Conservation (phyloP, 2,888 invertebrate genomes). For the Dinocampus coccinellae region DNA sequence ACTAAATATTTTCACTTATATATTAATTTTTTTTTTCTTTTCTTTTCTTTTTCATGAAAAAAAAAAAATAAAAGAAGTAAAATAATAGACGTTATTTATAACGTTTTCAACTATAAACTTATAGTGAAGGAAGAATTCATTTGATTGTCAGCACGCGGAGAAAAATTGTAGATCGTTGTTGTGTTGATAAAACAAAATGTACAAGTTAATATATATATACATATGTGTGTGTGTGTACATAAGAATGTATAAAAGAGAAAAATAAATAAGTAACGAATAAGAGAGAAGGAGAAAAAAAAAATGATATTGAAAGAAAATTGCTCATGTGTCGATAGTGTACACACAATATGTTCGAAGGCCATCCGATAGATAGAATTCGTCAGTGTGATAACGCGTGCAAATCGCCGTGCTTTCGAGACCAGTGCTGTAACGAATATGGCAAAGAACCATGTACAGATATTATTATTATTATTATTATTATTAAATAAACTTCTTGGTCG, state of each 20-base stretch:
- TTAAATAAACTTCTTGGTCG: no score
- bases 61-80: neutral
- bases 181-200: neutral
- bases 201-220: neutral
- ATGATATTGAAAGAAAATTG: neutral
- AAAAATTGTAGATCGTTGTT: neutral
- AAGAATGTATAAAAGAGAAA: neutral
- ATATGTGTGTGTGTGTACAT: neutral
- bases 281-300: neutral
- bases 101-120: neutral
- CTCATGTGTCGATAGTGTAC: neutral
- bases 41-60: neutral
- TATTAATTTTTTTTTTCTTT: neutral
- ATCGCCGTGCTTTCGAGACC: neutral
- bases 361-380: conserved; percentile 38
- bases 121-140: neutral
- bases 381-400: conserved; percentile 35
- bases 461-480: no score
- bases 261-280: neutral
- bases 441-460: no score
- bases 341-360: conserved; percentile 35
- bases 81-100: neutral
- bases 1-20: no score
- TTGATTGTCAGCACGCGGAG: neutral
- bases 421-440: neutral